Conservation (phyloP, 2,797 vertebrate genomes). For the Gorsachius magnificus region DNA sequence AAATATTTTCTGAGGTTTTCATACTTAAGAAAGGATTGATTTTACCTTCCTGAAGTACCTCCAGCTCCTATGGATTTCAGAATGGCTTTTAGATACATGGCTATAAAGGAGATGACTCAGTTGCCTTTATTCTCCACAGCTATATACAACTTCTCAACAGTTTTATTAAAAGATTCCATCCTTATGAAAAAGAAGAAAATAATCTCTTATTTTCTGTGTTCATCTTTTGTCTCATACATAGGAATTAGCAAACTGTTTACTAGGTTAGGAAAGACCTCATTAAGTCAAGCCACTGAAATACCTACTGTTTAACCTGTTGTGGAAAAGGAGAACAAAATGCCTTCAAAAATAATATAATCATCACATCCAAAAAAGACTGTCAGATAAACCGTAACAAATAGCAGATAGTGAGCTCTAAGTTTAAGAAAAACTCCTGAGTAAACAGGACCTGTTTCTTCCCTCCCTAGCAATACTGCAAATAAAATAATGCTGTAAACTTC, state of each 20-base stretch:
- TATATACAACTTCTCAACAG: not conserved
- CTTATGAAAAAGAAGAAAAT: not conserved
- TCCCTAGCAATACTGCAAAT: not conserved
- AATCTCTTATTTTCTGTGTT: not conserved
- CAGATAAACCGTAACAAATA: not conserved
- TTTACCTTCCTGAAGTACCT: not conserved
- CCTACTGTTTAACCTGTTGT: not conserved
- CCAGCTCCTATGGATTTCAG: not conserved
- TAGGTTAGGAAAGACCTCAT: not conserved
- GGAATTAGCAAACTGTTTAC: not conserved
- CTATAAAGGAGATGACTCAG: not conserved
- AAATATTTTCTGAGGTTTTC: not conserved
- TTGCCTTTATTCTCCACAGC: not conserved
- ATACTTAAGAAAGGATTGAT: not conserved
- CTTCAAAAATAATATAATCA: not conserved
- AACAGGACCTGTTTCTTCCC: not conserved
- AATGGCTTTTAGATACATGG: not conserved
- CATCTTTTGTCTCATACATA: not conserved
- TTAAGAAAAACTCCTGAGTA: not conserved
- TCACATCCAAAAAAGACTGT: not conserved
- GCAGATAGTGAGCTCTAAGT: not conserved
- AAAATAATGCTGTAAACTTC: not conserved
- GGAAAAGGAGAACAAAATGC: constrained; percentile 6
- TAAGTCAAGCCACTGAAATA: constrained; percentile 10
- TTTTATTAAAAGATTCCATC: not conserved